Evolutionary conservation across 2,113 vertebrate species (phyloP).

Genomic region (Nothobranchius furzeri): DNA sequence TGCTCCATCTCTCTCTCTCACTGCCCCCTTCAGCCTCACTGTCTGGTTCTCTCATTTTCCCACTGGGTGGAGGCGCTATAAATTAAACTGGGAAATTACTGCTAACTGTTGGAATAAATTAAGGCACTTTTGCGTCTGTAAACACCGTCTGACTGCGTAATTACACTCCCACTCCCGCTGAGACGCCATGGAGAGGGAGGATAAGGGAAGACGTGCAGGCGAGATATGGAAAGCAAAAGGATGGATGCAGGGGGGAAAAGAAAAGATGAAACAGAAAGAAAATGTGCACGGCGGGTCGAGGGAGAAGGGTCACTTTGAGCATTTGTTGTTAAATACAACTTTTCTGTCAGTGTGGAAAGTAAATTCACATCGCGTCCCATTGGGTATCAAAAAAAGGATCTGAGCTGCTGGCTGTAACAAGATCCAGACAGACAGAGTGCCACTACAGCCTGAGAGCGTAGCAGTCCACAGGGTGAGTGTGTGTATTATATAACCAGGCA

Average conservation of each 20-base stretch:
- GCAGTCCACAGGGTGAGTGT: neutral
- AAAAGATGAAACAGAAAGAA: slow-evolving; percentile 30
- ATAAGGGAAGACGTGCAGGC: slow-evolving; percentile 43
- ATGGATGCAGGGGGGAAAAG: slow-evolving; percentile 14
- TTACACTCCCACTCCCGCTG: slow-evolving; percentile 81
- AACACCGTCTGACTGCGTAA: slow-evolving; percentile 83
- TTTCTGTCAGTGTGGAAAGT: slow-evolving; percentile 17
- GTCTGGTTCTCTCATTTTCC: slow-evolving; percentile 66
- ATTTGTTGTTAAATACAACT: slow-evolving; percentile 24
- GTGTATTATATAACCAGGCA: slow-evolving; percentile 12
- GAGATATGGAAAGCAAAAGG: slow-evolving; percentile 28
- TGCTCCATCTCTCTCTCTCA: slow-evolving; percentile 38
- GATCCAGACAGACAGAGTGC: slow-evolving; percentile 14
- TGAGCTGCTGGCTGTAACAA: neutral
- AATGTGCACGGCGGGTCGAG: slow-evolving; percentile 6
- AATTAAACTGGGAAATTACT: slow-evolving; percentile 86
- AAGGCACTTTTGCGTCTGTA: slow-evolving; percentile 83
- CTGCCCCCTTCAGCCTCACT: slow-evolving; percentile 40
- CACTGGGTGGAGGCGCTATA: slow-evolving; percentile 79
- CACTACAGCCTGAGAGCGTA: slow-evolving; percentile 1
- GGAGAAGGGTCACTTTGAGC: slow-evolving; percentile 59
- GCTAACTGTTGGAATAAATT: slow-evolving; percentile 85
- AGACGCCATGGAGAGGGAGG: slow-evolving; percentile 62
- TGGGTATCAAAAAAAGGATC: too few species aligned
- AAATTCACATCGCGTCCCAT: neutral